Conservation (phyloP, 1,140 invertebrate genomes). For the Melanaphis sacchari region DNA sequence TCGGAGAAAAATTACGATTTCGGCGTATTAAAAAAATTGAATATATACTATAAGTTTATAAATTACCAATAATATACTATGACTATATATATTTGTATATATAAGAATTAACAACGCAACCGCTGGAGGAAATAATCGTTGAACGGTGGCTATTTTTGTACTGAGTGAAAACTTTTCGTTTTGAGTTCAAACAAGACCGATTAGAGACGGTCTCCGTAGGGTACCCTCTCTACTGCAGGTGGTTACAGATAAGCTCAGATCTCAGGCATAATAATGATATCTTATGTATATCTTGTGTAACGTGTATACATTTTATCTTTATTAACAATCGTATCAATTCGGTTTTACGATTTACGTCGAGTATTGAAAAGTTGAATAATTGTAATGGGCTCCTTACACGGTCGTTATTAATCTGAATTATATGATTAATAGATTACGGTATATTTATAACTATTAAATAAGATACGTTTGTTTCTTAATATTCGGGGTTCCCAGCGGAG, state of each 20-base stretch:
- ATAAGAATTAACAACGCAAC: not conserved
- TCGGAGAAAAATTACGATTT: conserved; percentile 33
- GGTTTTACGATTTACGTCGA: not conserved
- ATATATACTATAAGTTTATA: not conserved
- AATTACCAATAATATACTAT: not conserved
- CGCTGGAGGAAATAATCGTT: not conserved
- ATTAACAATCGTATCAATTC: conserved; percentile 2
- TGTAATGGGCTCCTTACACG: not conserved
- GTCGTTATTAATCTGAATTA: conserved; percentile 18
- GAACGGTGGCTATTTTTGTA: conserved; percentile 43
- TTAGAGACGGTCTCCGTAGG: not conserved
- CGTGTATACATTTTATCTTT: not conserved
- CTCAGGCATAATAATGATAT: not conserved
- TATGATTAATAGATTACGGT: not conserved
- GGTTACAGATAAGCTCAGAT: conserved; percentile 21
- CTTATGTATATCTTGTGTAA: not conserved
- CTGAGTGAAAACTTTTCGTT: conserved; percentile 29
- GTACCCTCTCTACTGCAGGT: not conserved
- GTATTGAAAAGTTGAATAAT: not conserved
- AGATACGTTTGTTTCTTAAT: not conserved
- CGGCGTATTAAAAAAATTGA: not conserved
- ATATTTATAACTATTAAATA: not conserved
- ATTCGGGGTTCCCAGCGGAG: not conserved
- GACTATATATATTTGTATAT: not conserved
- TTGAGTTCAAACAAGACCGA: not conserved